phyloP scores from a whole-genome alignment of 2,888 invertebrate genomes.

The Syritta pipiens region DNA sequence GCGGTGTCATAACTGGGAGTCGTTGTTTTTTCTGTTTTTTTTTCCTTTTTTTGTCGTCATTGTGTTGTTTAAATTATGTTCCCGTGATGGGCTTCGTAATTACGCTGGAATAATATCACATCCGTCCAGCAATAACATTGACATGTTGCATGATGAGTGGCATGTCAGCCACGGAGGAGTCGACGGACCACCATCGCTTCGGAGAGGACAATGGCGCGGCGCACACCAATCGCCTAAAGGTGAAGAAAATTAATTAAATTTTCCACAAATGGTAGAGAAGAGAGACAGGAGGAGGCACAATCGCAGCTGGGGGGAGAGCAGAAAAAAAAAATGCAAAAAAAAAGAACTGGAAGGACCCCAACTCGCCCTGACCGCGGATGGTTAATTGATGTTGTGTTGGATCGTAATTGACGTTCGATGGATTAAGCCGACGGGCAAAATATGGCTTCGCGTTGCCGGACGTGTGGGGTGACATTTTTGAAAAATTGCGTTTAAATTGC shows the following conservation, averaged over 20 bases:
- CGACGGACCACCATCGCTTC: not conserved
- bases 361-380: slow-evolving; percentile 26
- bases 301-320: not conserved
- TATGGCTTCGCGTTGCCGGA: slow-evolving; percentile 13
- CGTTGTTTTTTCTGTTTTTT: not conserved
- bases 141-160: slow-evolving; percentile 53
- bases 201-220: not conserved
- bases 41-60: not conserved
- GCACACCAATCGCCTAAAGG: slow-evolving; percentile 50
- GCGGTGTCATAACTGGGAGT: slow-evolving; percentile 31
- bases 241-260: slow-evolving; percentile 66
- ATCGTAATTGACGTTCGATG: slow-evolving; percentile 52
- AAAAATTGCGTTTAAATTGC: slow-evolving; percentile 55
- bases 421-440: slow-evolving; percentile 44
- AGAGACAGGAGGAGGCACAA: not conserved
- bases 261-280: slow-evolving; percentile 44
- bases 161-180: slow-evolving; percentile 13
- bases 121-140: slow-evolving; percentile 54
- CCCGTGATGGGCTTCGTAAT: slow-evolving; percentile 49
- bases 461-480: slow-evolving; percentile 52
- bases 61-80: slow-evolving; percentile 51
- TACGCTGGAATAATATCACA: slow-evolving; percentile 61
- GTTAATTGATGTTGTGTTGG: slow-evolving; percentile 57
- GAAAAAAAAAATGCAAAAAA: not conserved
- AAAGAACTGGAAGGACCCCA: not conserved